Evolutionary conservation across 2,113 vertebrate species (phyloP).

Genomic region (Haplochromis burtoni): DNA sequence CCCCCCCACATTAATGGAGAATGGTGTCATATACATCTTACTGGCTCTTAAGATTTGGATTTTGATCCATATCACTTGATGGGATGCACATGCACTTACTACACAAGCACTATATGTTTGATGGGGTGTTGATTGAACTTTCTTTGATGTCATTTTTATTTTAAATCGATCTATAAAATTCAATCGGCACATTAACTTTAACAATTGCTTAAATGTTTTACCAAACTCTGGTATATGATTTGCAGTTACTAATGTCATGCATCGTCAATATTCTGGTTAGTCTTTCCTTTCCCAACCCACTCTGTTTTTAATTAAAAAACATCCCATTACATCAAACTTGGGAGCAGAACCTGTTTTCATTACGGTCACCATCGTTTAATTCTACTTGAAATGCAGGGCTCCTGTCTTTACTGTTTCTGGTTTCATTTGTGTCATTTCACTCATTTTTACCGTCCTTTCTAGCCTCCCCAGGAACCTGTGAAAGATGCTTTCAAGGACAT

Average conservation of each 20-base stretch:
- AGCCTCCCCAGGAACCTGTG: background rate
- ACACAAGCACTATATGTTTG: background rate
- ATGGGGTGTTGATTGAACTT: background rate
- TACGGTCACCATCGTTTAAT: background rate
- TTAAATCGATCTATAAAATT: background rate
- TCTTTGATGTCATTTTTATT: background rate
- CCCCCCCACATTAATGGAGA: background rate
- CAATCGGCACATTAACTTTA: background rate
- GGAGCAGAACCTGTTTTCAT: background rate
- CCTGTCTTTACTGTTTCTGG: background rate
- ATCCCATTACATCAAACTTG: background rate
- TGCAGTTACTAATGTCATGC: background rate
- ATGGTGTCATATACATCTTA: constrained; percentile 15
- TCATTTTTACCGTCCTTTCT: background rate
- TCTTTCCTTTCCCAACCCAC: background rate
- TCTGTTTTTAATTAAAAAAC: background rate
- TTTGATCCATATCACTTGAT: background rate
- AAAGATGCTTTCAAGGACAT: constrained; percentile 40
- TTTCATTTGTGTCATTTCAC: background rate
- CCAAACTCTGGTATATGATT: background rate
- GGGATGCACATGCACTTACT: background rate
- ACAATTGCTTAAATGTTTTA: background rate
- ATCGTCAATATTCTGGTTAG: background rate
- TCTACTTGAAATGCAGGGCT: background rate
- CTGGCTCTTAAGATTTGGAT: background rate